These are phyloP conservation scores for Ashinkailepas kermadecensis DNA, from an alignment of 2,888 invertebrate genomes.

Conservation along the genomic window DNA sequence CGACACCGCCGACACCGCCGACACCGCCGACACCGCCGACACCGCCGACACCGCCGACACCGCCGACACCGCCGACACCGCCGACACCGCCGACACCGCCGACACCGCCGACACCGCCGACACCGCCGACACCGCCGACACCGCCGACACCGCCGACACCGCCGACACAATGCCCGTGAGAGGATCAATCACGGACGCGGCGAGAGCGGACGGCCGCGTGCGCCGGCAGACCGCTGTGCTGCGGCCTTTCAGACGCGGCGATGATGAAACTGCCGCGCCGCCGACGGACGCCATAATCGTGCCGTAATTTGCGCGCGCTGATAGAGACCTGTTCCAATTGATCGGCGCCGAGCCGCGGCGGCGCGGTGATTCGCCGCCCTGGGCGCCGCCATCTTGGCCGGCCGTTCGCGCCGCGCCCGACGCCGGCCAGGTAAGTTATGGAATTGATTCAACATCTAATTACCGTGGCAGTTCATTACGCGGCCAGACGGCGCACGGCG, in stretches of 20 bases:
- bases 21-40: no score
- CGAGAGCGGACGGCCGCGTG: background rate
- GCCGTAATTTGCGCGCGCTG: background rate
- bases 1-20: no score
- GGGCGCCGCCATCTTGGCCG: constrained; percentile 4
- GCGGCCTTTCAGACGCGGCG: background rate
- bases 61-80: no score
- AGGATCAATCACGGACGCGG: background rate
- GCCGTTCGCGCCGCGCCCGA: background rate
- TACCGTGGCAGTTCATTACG: constrained; percentile 8
- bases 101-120: background rate
- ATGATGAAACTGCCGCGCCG: background rate
- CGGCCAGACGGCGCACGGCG: background rate
- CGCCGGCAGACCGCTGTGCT: background rate
- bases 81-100: background rate
- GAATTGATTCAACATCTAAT: constrained; percentile 23
- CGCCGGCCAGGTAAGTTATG: constrained; percentile 3
- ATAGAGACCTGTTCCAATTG: background rate
- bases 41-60: no score
- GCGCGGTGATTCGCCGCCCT: background rate
- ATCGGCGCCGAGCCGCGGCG: background rate
- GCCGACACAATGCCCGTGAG: no score
- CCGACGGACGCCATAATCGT: background rate
- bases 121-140: no score
- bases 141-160: no score